A percentile compares a stretch with the other conserved stretches of the same genome.
Evolutionary conservation across 2,888 invertebrate species (phyloP).

Genomic region (Lysandra coridon): DNA sequence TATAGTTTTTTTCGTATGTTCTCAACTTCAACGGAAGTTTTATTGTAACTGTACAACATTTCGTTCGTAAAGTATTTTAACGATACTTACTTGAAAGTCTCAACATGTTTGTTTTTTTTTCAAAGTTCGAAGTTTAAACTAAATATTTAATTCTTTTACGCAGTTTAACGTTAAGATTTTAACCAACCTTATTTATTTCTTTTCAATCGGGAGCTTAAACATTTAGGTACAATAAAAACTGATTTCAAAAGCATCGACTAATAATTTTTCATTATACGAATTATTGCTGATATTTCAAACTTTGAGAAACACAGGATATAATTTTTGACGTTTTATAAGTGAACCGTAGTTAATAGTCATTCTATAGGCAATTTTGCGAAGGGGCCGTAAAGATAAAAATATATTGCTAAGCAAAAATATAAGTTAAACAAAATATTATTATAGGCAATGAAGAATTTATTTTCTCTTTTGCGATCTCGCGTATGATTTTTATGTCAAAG

Average conservation of each 20-base stretch:
- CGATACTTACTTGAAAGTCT: neutral
- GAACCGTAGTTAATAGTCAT: neutral
- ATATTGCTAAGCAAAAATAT: neutral
- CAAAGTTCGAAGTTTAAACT: neutral
- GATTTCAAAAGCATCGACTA: too few species aligned
- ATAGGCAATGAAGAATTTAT: conserved; percentile 9
- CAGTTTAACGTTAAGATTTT: too few species aligned
- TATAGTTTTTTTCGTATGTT: neutral
- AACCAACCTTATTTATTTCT: too few species aligned
- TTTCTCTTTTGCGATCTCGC: conserved; percentile 15
- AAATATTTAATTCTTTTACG: neutral
- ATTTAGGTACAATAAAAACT: neutral
- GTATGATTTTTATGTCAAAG: conserved; percentile 22
- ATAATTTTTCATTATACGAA: too few species aligned
- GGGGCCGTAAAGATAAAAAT: conserved; percentile 6
- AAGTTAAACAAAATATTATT: conserved; percentile 7
- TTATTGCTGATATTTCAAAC: too few species aligned
- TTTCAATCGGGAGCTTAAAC: neutral
- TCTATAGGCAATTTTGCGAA: neutral
- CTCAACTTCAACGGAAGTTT: neutral
- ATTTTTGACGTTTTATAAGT: neutral
- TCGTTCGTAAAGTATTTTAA: neutral
- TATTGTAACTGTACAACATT: neutral
- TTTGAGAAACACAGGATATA: too few species aligned
- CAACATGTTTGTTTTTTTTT: neutral